Conservation (phyloP, 2,797 vertebrate species). For the Sphenodon punctatus region DNA sequence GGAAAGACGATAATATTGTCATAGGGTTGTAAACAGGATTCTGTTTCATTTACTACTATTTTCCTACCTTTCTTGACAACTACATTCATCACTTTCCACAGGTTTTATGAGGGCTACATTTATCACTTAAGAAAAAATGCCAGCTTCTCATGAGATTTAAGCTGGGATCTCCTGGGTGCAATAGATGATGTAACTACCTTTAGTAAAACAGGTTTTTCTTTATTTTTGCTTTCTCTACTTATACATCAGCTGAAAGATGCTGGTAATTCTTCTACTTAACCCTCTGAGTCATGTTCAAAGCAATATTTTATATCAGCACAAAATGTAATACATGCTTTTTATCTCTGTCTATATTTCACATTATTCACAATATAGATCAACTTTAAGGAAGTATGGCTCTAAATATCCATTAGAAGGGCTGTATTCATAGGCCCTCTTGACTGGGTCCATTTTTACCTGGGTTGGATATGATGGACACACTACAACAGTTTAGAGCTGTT, state of each 20-base stretch:
- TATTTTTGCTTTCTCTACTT: background rate
- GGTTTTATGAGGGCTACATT: slow-evolving; percentile 20
- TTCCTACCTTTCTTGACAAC: slow-evolving; percentile 17
- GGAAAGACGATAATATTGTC: background rate
- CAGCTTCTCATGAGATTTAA: slow-evolving; percentile 4
- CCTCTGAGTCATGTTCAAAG: background rate
- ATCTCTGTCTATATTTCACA: background rate
- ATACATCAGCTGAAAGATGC: background rate
- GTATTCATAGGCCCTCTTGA: too few species aligned
- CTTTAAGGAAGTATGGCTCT: background rate
- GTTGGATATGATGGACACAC: too few species aligned
- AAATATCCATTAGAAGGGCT: background rate
- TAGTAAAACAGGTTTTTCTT: background rate
- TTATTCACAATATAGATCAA: background rate
- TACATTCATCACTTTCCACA: slow-evolving; percentile 14
- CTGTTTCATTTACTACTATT: background rate
- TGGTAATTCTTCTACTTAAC: background rate
- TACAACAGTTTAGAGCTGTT: too few species aligned
- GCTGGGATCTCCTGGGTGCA: background rate
- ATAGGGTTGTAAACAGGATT: background rate
- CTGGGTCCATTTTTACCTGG: too few species aligned
- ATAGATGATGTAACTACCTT: background rate
- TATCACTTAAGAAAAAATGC: slow-evolving; percentile 1
- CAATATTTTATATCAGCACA: accelerated
- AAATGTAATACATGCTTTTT: background rate